Conservation (phyloP, 2,113 vertebrate species). For the Sinocyclocheilus grahami region DNA sequence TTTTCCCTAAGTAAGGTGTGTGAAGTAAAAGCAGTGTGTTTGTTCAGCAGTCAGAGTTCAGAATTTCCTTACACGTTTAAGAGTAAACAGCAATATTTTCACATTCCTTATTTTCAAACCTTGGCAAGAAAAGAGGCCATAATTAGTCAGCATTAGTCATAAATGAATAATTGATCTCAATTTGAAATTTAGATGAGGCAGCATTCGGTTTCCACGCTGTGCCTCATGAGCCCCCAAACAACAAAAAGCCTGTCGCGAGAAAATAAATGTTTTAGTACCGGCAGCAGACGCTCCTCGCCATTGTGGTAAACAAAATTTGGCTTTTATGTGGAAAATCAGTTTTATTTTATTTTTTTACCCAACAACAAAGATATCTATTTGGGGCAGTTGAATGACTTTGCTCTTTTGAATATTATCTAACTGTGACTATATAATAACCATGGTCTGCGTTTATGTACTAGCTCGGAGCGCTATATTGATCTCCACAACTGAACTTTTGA, state of each 20-base stretch:
- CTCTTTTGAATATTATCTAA: slow-evolving; percentile 20
- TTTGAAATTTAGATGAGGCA: slow-evolving; percentile 72
- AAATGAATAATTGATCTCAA: slow-evolving; percentile 74
- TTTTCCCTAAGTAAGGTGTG: neutral
- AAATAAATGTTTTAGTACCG: slow-evolving; percentile 69
- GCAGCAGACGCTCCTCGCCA: slow-evolving; percentile 55
- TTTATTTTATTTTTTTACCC: slow-evolving; percentile 6
- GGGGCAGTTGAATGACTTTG: slow-evolving; percentile 9
- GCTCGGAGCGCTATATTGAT: slow-evolving; percentile 16
- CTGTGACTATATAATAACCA: neutral
- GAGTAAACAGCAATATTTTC: slow-evolving; percentile 32
- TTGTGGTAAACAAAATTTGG: slow-evolving; percentile 53
- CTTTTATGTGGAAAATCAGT: slow-evolving; percentile 38
- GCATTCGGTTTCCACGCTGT: slow-evolving; percentile 56
- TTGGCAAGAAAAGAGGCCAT: slow-evolving; percentile 52
- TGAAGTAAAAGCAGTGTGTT: neutral
- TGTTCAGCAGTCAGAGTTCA: neutral
- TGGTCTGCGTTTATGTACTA: neutral
- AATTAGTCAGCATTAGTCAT: slow-evolving; percentile 74
- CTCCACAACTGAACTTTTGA: slow-evolving; percentile 35
- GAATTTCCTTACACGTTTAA: neutral
- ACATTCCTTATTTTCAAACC: slow-evolving; percentile 49
- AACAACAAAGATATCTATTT: slow-evolving; percentile 1
- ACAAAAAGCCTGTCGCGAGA: slow-evolving; percentile 69
- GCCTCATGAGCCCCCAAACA: slow-evolving; percentile 59